A percentile compares a stretch with the other conserved stretches of the same genome.
phyloP scores from a whole-genome alignment of 1,140 invertebrate genomes.

The Anoplophora glabripennis region DNA sequence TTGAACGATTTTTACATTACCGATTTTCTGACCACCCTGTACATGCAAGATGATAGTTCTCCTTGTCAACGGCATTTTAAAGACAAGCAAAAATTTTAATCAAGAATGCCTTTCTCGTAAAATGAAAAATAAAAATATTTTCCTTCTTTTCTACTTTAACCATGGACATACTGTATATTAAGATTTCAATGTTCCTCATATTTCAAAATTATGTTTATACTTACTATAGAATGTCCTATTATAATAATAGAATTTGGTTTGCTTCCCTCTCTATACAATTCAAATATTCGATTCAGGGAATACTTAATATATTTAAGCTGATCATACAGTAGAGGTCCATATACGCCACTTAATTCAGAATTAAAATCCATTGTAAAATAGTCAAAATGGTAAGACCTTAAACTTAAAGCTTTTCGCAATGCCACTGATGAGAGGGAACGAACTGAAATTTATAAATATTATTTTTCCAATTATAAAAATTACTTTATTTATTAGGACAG shows the following conservation, averaged over 20 bases:
- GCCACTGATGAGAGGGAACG: conserved; percentile 87
- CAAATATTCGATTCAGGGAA: conserved; percentile 70
- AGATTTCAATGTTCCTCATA: too few species aligned
- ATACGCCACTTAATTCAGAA: conserved; percentile 76
- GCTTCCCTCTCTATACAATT: conserved; percentile 62
- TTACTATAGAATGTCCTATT: conserved; percentile 90
- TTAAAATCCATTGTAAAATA: conserved; percentile 83
- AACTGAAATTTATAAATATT: conserved; percentile 53
- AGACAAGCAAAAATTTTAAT: too few species aligned
- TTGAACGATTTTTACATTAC: too few species aligned
- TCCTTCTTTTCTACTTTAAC: too few species aligned
- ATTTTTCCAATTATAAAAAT: too few species aligned
- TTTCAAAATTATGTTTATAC: conserved; percentile 25
- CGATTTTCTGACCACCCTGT: too few species aligned
- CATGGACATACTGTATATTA: too few species aligned
- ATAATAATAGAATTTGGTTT: conserved; percentile 67
- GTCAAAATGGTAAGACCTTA: conserved; percentile 73
- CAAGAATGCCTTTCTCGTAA: too few species aligned
- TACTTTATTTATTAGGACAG: too few species aligned
- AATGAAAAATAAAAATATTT: too few species aligned
- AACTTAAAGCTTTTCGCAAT: conserved; percentile 69
- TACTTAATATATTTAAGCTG: conserved; percentile 75
- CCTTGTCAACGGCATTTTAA: too few species aligned
- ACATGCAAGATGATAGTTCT: too few species aligned
- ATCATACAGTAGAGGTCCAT: conserved; percentile 71